Evolutionary conservation across 2,113 vertebrate genomes (phyloP).

Genomic region (Pterocles orientalis): DNA sequence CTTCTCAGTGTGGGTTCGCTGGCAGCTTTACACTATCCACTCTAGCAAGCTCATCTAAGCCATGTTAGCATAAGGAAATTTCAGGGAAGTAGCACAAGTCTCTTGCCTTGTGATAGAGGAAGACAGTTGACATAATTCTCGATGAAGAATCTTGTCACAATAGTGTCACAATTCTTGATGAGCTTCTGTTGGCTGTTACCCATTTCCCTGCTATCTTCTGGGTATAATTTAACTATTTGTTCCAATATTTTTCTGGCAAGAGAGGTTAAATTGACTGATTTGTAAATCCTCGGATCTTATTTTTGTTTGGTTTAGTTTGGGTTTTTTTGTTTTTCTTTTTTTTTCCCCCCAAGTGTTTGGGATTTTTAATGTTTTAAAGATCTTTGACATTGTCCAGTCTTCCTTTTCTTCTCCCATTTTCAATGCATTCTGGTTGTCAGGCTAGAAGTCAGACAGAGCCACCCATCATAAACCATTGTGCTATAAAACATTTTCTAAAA

Average conservation of each 20-base stretch:
- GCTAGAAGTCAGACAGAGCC: neutral
- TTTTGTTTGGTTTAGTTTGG: too few relatives aligned
- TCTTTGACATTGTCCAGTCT: neutral
- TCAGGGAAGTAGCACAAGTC: neutral
- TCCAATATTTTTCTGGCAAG: neutral
- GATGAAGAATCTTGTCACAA: neutral
- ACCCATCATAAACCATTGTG: neutral
- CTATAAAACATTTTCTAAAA: neutral
- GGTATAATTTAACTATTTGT: neutral
- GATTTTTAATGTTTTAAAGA: neutral
- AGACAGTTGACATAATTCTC: neutral
- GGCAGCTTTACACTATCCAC: neutral
- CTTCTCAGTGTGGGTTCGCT: neutral
- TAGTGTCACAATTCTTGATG: neutral
- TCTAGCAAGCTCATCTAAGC: neutral
- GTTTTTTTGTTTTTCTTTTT: neutral
- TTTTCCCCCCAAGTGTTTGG: neutral
- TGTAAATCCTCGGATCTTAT: neutral
- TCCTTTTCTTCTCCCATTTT: neutral
- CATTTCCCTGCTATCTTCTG: neutral
- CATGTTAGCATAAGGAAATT: neutral
- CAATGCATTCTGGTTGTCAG: neutral
- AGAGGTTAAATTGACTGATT: neutral
- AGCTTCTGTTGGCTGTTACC: neutral
- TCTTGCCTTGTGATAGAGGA: neutral